Percentiles rank a stretch among this genome's conserved stretches.
phyloP scores from a whole-genome alignment of 2,113 vertebrate species.

The Cacatua alba region DNA sequence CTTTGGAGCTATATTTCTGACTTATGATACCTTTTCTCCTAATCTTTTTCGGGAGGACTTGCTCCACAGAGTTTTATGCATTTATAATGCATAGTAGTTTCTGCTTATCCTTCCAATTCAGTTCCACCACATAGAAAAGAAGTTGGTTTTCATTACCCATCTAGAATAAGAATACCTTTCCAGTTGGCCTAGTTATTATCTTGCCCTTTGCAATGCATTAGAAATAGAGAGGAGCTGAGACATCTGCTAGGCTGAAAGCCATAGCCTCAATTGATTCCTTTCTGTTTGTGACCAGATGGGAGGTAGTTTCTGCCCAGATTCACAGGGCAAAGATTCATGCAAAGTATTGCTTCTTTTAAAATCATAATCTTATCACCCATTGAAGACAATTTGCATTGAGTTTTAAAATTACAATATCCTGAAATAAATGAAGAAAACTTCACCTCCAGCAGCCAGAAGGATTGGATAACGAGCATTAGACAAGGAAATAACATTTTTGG shows the following conservation, averaged over 20 bases:
- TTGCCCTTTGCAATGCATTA: neutral
- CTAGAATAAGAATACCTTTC: neutral
- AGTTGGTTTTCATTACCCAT: neutral
- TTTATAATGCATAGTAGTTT: neutral
- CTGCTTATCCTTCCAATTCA: neutral
- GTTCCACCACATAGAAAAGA: neutral
- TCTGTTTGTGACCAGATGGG: neutral
- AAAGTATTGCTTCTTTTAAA: neutral
- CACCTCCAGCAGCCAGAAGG: neutral
- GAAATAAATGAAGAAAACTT: neutral
- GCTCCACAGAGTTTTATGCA: neutral
- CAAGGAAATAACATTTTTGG: neutral
- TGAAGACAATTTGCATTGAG: neutral
- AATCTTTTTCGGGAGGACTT: neutral
- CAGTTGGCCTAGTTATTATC: neutral
- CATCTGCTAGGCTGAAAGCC: neutral
- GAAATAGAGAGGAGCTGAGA: neutral
- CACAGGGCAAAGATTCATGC: neutral
- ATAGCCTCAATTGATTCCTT: neutral
- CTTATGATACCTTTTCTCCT: neutral
- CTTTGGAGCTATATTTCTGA: neutral
- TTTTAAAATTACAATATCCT: neutral
- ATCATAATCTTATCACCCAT: neutral
- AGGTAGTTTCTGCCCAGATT: neutral
- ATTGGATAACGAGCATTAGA: neutral